Conservation (phyloP, 2,888 invertebrate genomes). For the Galerucella pusilla region DNA sequence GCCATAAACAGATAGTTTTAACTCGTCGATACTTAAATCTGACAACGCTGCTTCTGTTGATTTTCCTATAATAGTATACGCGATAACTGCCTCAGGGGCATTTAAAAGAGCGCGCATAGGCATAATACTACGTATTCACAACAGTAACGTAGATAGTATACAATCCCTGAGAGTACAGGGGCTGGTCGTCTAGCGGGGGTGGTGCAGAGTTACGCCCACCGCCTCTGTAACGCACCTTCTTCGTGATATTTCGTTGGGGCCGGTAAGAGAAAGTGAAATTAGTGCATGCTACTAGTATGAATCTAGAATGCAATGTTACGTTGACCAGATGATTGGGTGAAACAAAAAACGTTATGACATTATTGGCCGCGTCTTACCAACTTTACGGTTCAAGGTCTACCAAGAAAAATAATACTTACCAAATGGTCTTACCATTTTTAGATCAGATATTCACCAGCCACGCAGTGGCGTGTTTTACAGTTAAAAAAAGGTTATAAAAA, state of each 20-base stretch:
- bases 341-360: too few species aligned
- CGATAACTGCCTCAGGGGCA: neutral
- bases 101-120: neutral
- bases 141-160: conserved; percentile 15
- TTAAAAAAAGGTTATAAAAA: neutral
- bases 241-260: conserved; percentile 16
- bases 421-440: too few species aligned
- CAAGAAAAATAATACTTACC: too few species aligned
- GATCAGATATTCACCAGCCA: too few species aligned
- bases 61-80: neutral
- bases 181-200: conserved; percentile 62
- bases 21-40: neutral
- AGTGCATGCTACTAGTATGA: neutral
- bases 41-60: neutral
- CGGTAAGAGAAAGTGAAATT: conserved; percentile 39
- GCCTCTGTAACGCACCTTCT: conserved; percentile 56
- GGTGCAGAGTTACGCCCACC: conserved; percentile 64
- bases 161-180: conserved; percentile 53
- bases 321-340: too few species aligned
- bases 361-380: too few species aligned
- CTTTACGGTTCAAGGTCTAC: too few species aligned
- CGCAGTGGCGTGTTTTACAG: too few species aligned
- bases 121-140: neutral
- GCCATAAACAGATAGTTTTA: too few species aligned
- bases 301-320: too few species aligned